A percentile compares a stretch with the other conserved stretches of the same genome.
Conservation (phyloP, 2,888 invertebrate species). For the Ormyrus labotus region DNA sequence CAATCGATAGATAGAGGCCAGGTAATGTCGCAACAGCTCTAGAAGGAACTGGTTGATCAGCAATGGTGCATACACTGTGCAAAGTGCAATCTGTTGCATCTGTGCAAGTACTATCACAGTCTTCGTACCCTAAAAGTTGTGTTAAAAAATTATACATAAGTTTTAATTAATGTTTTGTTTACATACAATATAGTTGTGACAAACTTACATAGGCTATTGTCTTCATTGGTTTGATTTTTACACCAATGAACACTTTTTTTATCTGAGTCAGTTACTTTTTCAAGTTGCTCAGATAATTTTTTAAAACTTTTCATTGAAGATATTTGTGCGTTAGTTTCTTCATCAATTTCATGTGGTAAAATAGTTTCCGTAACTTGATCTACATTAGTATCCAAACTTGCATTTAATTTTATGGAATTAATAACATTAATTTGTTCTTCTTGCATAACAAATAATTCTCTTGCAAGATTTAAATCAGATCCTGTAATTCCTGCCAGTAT, state of each 20-base stretch:
- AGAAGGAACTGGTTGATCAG: slow-evolving; percentile 84
- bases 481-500: slow-evolving; percentile 71
- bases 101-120: slow-evolving; percentile 72
- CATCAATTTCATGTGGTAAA: slow-evolving; percentile 50
- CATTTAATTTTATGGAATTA: slow-evolving; percentile 67
- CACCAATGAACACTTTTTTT: slow-evolving; percentile 65
- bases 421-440: slow-evolving; percentile 73
- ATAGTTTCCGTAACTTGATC: slow-evolving; percentile 55
- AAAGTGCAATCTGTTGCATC: slow-evolving; percentile 69
- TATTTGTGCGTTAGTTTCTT: slow-evolving; percentile 57
- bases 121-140: slow-evolving; percentile 72
- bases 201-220: slow-evolving; percentile 67
- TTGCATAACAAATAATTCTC: slow-evolving; percentile 73
- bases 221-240: slow-evolving; percentile 67
- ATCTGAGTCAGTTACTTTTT: slow-evolving; percentile 33
- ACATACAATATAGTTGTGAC: not conserved
- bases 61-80: slow-evolving; percentile 76
- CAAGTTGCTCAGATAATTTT: slow-evolving; percentile 36
- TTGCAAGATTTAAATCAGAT: slow-evolving; percentile 69
- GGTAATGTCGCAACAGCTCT: slow-evolving; percentile 89
- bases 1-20: slow-evolving; percentile 79
- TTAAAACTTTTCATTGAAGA: slow-evolving; percentile 49
- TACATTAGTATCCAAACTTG: slow-evolving; percentile 64
- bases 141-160: slow-evolving; percentile 1
- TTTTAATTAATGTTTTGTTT: not conserved